Conservation (phyloP, 2,888 invertebrate species). For the Hemicrepidius hirtus region DNA sequence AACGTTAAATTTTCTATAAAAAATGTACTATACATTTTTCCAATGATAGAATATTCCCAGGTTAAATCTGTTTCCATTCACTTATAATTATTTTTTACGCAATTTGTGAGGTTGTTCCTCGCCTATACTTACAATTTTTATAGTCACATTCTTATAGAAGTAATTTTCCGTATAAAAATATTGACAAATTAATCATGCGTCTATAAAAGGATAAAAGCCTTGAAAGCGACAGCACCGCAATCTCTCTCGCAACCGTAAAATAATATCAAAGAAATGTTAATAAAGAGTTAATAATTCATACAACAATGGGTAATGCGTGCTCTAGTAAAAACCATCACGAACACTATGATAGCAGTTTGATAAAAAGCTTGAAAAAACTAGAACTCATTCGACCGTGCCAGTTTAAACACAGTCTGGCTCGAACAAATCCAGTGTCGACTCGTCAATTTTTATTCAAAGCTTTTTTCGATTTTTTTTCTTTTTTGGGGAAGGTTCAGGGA, state of each 20-base stretch:
- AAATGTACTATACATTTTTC: no score
- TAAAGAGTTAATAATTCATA: slow-evolving; percentile 43
- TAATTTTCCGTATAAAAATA: slow-evolving; percentile 24
- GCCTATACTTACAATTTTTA: slow-evolving; percentile 28
- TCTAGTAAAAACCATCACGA: slow-evolving; percentile 31
- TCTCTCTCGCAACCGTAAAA: not conserved
- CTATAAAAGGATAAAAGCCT: slow-evolving; percentile 29
- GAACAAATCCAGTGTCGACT: slow-evolving; percentile 48
- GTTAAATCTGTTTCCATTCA: no score
- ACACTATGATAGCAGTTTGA: slow-evolving; percentile 50
- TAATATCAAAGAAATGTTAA: slow-evolving; percentile 36
- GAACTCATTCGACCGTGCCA: slow-evolving; percentile 52
- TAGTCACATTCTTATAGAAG: slow-evolving; percentile 8
- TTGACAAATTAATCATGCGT: slow-evolving; percentile 25
- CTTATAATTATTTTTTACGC: no score
- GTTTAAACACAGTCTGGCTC: slow-evolving; percentile 55
- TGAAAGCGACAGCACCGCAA: slow-evolving; percentile 17
- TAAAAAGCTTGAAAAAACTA: slow-evolving; percentile 51
- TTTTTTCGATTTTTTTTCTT: not conserved
- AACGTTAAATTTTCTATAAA: no score
- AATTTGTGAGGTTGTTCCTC: slow-evolving; percentile 5
- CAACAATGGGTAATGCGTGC: slow-evolving; percentile 36
- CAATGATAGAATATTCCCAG: no score
- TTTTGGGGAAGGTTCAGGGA: no score
- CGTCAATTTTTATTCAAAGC: no score